Evolutionary conservation across 1,140 invertebrate genomes (phyloP).

Genomic region (Solen grandis): DNA sequence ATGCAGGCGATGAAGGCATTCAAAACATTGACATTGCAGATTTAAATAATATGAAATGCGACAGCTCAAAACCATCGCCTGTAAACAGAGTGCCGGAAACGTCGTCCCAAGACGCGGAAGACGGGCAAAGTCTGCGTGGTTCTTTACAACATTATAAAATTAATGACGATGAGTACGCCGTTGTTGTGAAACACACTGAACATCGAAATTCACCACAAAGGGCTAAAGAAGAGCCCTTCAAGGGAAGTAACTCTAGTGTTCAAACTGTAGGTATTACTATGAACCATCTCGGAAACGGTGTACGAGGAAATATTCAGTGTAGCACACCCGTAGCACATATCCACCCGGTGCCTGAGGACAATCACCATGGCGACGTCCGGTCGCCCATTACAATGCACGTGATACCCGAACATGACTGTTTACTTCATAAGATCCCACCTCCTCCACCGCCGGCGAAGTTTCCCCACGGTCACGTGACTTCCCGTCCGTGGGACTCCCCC

Average conservation of each 20-base stretch:
- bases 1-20: slow-evolving; percentile 6
- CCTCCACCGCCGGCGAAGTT: slow-evolving; percentile 23
- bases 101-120: no score
- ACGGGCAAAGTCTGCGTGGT: no score
- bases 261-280: no score
- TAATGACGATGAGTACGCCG: not conserved
- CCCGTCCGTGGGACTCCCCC: not conserved
- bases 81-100: not conserved
- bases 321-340: slow-evolving; percentile 22
- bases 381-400: slow-evolving; percentile 39
- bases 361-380: not conserved
- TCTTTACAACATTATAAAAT: not conserved
- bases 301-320: no score
- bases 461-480: not conserved
- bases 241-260: no score
- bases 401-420: slow-evolving; percentile 49
- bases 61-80: not conserved
- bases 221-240: no score
- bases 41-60: not conserved
- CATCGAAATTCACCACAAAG: no score
- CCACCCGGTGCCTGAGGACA: slow-evolving; percentile 52
- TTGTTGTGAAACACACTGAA: not conserved
- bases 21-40: not conserved
- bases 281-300: no score
- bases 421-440: slow-evolving; percentile 39